These are phyloP conservation scores for Myiotriccus ornatus DNA, from an alignment of 2,797 vertebrate genomes.

Conservation along the genomic window DNA sequence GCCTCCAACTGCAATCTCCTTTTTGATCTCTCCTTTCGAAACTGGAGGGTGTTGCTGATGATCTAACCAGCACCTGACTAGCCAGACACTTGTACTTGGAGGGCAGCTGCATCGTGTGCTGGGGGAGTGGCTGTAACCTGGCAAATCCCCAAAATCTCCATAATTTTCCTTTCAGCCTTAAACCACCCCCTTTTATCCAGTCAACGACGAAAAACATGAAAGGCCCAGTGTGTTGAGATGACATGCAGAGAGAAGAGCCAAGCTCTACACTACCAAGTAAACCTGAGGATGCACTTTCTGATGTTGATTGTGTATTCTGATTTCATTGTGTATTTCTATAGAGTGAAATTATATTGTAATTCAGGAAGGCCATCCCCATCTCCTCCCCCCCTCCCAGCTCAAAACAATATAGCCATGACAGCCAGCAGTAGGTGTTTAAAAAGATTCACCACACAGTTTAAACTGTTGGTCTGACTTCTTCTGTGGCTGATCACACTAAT, in stretches of 20 bases:
- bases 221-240: background rate
- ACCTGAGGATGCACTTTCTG: background rate
- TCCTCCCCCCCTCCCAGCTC: too few species aligned
- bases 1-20: background rate
- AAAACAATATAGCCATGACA: background rate
- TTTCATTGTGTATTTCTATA: background rate
- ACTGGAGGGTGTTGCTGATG: conserved; percentile 28
- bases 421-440: background rate
- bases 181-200: background rate
- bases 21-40: conserved; percentile 28
- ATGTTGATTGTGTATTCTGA: background rate
- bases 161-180: background rate
- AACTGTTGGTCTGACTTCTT: background rate
- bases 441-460: background rate
- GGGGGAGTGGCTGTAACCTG: background rate
- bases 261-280: background rate
- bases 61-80: conserved; percentile 38
- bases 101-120: background rate
- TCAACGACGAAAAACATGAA: background rate
- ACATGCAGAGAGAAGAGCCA: background rate
- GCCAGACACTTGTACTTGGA: background rate
- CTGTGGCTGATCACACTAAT: background rate
- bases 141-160: background rate
- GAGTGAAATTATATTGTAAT: background rate
- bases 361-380: background rate